Evolutionary conservation across 2,888 invertebrate genomes (phyloP), one percentile per base, ranked within the genome.

Genomic region (Meiosimyza decipiens): DNA sequence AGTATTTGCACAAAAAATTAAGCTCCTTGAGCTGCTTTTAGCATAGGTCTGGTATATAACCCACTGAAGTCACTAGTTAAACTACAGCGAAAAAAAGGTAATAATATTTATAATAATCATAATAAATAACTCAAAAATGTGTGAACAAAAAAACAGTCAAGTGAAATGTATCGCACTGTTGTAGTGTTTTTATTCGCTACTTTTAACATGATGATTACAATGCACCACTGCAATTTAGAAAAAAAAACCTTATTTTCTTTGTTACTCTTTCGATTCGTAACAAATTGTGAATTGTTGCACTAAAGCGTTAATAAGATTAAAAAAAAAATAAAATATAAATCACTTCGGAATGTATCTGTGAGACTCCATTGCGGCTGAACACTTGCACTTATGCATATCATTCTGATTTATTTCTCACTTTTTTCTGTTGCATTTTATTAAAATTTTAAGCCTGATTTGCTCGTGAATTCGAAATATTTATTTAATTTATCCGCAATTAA

Each of bases 11-110:
- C 49, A 18, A 67, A n/a, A 55, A 16, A 22, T 55, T 55, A 71
- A 68, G 68, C 75, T 75, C 77, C 78, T 77, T 79, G 78, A 80
- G 77, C 74, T 73, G 74, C 75, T 77, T 78, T 79, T 80, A 77
- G 76, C 75, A 71, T 73, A 71, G 72, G 70, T 67, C 51, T 62
- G 62, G 47, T 64, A 54, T 66, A 70, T 54, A 40, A 68, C 9
- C 52, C 40, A 63, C 16, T 70, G 40, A 57, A 73, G 59, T 52
- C 28, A 72, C 69, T 49, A 71, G n/a, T 59, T 49, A 16, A 13
- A 51, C 18, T 49, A 66, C n/a, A 67, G 13, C 12, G 2, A 49
- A 16, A 54, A 22, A 52, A 6, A 12, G 28, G 28, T 28, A 28
- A 28, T 28, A 28, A 28, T 28, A 28, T 28, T 28, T 28, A 59